phyloP scores from a whole-genome alignment of 2,797 vertebrate species.

The Lindbergichthys nudifrons region DNA sequence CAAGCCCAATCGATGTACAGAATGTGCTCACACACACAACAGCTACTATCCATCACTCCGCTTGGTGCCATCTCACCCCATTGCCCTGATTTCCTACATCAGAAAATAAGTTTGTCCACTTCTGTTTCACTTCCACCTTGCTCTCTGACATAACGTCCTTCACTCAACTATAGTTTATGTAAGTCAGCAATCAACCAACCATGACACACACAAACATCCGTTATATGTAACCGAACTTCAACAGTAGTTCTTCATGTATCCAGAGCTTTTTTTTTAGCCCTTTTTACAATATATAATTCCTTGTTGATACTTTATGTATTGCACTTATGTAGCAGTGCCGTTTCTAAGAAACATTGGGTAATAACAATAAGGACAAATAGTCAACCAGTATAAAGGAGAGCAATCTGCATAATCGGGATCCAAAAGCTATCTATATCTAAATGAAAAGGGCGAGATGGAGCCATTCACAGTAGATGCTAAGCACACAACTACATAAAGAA shows the following conservation, averaged over 20 bases:
- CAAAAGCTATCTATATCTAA: slow-evolving; percentile 20
- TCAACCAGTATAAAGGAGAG: slow-evolving; percentile 12
- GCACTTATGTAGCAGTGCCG: slow-evolving; percentile 4
- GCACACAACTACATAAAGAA: background rate
- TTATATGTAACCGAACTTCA: background rate
- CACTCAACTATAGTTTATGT: background rate
- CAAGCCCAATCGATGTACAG: background rate
- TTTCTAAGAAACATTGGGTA: slow-evolving; percentile 48
- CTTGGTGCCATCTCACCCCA: slow-evolving; percentile 13
- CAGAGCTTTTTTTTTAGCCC: background rate
- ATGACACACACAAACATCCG: slow-evolving; percentile 3
- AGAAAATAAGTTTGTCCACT: background rate
- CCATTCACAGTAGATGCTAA: slow-evolving; percentile 10
- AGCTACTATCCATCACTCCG: background rate
- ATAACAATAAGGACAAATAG: slow-evolving; percentile 42
- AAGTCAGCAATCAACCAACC: background rate
- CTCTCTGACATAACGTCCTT: background rate
- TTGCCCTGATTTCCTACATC: slow-evolving; percentile 24
- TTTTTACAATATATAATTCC: background rate
- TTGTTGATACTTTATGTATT: slow-evolving; percentile 9
- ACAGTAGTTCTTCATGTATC: background rate
- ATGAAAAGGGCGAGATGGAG: slow-evolving; percentile 21
- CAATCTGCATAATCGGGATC: slow-evolving; percentile 22
- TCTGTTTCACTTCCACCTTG: background rate
- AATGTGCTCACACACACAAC: background rate